Evolutionary conservation across 2,797 vertebrate species (phyloP), one percentile per base, ranked within the genome.

Genomic region (Toxotes lorentzi): DNA sequence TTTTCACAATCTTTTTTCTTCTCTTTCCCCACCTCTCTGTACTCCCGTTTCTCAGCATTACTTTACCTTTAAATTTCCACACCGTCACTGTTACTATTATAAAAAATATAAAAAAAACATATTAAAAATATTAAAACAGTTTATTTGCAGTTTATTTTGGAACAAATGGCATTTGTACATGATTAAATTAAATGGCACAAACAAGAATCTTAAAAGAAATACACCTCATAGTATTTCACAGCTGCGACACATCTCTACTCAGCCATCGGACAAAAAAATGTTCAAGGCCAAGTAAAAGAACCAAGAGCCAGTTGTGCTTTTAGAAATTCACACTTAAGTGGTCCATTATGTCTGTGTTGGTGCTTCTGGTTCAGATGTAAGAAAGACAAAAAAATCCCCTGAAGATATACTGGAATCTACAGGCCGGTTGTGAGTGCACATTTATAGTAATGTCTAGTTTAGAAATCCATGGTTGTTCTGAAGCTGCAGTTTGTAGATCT

Each of bases 231-330:
- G 19, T 53, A 71, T 67, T 73, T 75, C 70, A 78, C 64, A 78
- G 50, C 24, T 68, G 12, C 13, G 67, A 41, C 5, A 67, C 34
- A 65, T 50, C 30, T 50, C 53, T 17, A 16, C 8, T 32, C 8
- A 6, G 4, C n/a, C 21, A 27, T 48, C 1, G 35, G 45, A 47
- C 47, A 11, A 8, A 63, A 63, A 7, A 21, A 5, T 17, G 7
- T 35, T 61, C 4, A 57, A 75, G 72, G 62, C 58, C 11, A 23
- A 81, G 38, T 45, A 19, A 11, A 35, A 30, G 9, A 61, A 41
- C n/a, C 47, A 11, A 3, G 9, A 64, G 24, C 35, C 11, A 23
- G 27, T 73, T 86, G 86, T 85, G 76, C 81, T 81, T 81, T 71
- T 19, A 68, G 17, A 50, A 40, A n/a, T 14, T 11, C 58, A 56